A percentile compares a stretch with the other conserved stretches of the same genome.
Conservation (phyloP, 2,888 invertebrate species). For the Nephrotoma appendiculata region DNA sequence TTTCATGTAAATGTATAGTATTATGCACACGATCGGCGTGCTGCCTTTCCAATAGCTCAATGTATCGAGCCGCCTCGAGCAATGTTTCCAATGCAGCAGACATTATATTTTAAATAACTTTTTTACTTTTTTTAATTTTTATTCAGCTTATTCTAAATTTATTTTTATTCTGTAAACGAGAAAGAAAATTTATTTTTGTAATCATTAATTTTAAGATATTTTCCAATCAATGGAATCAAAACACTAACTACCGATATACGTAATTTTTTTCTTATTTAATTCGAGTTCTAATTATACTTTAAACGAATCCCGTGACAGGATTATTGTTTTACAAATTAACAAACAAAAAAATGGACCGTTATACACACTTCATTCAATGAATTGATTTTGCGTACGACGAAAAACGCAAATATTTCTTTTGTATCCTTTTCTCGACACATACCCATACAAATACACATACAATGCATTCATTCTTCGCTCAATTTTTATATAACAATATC, state of each 20-base stretch:
- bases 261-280: not conserved
- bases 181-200: not conserved
- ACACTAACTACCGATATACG: not conserved
- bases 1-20: conserved; percentile 5
- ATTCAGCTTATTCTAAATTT: not conserved
- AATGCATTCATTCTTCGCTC: not conserved
- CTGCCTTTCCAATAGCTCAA: conserved; percentile 26
- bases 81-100: conserved; percentile 23
- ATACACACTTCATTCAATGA: not conserved
- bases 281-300: not conserved
- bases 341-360: not conserved
- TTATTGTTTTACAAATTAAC: not conserved
- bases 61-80: conserved; percentile 26
- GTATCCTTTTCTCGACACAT: not conserved
- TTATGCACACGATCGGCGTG: conserved; percentile 6
- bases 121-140: not conserved
- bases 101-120: conserved; percentile 16
- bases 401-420: not conserved
- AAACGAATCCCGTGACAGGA: not conserved
- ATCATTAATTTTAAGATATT: not conserved
- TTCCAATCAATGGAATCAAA: not conserved
- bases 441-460: not conserved
- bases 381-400: not conserved
- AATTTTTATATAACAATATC: not conserved
- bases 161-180: not conserved